Base-by-base conservation (phyloP, 1,140 invertebrate genomes). In the Pinna nobilis region DNA sequence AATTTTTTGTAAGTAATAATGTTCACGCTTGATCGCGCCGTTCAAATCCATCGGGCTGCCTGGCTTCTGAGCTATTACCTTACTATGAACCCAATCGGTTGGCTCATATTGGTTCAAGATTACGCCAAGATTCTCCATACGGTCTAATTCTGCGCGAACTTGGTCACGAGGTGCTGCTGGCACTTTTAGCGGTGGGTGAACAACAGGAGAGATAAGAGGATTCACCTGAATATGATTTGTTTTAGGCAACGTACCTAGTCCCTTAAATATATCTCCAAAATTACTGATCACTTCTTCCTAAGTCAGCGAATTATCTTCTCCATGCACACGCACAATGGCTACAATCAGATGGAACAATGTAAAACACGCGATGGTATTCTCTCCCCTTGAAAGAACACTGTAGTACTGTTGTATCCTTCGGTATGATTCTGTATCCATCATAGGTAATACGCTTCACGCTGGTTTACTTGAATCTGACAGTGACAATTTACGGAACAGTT, bases 21-120 rank as follows among this genome's bases (percentile, higher is more conserved):
- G 55, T 37, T 70, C 64, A 55, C 71, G 51, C 53, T 80, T 80
- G 9, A 80, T 64, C 23, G 41, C 59, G 9, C 25, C 55, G 53
- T 81, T 82, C 39, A 80, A 44, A 11, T 74, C 49, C 41, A 63
- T 70, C 4, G 65, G 65, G 44, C 74, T 68, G 0, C 77, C n/a
- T n/a, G n/a, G n/a, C n/a, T n/a, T n/a, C n/a, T n/a, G n/a, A n/a
- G n/a, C n/a, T 33, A 64, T 25, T 20, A 79, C 11, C 47, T n/a
- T 75, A 57, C 83, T 79, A 79, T 88, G 88, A 0, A 91, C 88
- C 89, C 90, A 91, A 44, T 90, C 88, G 1, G 90, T 88, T 6
- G 88, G 84, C 66, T 87, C 74, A 20, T 63, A 77, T 13, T 85
- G 76, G 49, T 77, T 81, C 39, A 55, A 41, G 28, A 79, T 77